Conservation (phyloP, 2,797 vertebrate genomes). For the Melanogrammus aeglefinus region DNA sequence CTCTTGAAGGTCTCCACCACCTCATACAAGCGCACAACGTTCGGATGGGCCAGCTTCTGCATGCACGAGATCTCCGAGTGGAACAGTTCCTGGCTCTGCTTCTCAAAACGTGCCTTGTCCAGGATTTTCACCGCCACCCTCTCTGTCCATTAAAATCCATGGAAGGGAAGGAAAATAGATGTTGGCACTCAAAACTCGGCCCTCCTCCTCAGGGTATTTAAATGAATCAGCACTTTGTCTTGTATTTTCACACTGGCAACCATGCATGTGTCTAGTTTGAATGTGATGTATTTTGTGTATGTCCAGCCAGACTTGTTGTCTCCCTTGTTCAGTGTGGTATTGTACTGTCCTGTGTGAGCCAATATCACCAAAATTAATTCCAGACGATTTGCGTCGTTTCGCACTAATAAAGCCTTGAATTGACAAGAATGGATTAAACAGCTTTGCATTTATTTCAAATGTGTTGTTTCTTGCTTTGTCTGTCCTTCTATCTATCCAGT, state of each 20-base stretch:
- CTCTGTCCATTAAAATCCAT: conserved; percentile 47
- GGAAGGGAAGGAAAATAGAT: conserved; percentile 5
- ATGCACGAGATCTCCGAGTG: conserved; percentile 71
- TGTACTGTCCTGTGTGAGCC: too few relatives aligned
- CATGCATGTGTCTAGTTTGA: too few relatives aligned
- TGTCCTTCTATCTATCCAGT: neutral
- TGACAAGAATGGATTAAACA: conserved; percentile 8
- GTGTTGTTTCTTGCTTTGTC: neutral
- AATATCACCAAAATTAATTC: too few relatives aligned
- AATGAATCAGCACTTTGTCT: too few relatives aligned
- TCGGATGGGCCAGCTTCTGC: conserved; percentile 75
- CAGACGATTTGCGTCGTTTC: too few relatives aligned
- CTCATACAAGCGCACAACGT: conserved; percentile 75
- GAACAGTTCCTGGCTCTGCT: conserved; percentile 50
- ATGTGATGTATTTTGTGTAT: too few relatives aligned
- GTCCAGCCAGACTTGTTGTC: too few relatives aligned
- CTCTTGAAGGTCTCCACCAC: conserved; percentile 71
- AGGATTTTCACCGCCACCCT: conserved; percentile 77
- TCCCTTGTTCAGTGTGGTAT: too few relatives aligned
- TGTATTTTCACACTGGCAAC: too few relatives aligned
- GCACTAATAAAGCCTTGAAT: too few relatives aligned
- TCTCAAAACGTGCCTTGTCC: conserved; percentile 65
- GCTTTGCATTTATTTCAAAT: neutral
- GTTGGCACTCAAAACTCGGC: neutral
- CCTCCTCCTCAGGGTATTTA: too few relatives aligned